A percentile compares a stretch with the other conserved stretches of the same genome.
phyloP scores from a whole-genome alignment of 2,888 invertebrate genomes.

The Periphyllus acericola region DNA sequence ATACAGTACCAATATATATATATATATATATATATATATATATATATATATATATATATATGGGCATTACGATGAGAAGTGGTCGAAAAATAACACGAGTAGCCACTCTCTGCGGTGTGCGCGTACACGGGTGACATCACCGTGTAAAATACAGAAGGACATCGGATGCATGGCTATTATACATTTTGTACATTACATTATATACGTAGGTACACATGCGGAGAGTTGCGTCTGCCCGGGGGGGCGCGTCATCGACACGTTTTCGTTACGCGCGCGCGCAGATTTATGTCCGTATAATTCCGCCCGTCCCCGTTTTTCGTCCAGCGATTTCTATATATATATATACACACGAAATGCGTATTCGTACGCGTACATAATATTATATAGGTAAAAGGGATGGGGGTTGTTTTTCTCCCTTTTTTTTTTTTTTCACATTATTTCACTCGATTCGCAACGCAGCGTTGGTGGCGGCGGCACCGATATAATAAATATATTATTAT shows the following conservation, averaged over 20 bases:
- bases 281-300: slow-evolving; percentile 32
- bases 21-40: too few relatives aligned
- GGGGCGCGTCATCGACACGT: slow-evolving; percentile 36
- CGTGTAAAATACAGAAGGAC: not conserved
- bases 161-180: not conserved
- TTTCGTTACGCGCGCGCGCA: not conserved
- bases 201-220: not conserved
- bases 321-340: not conserved
- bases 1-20: too few relatives aligned
- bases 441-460: slow-evolving; percentile 46
- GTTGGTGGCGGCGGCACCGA: slow-evolving; percentile 8
- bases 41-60: too few relatives aligned
- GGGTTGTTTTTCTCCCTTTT: slow-evolving; percentile 13
- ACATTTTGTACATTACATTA: not conserved
- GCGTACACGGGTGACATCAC: slow-evolving; percentile 13
- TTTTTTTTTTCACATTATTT: not conserved
- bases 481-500: too few relatives aligned
- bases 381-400: not conserved
- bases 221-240: not conserved
- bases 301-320: not conserved
- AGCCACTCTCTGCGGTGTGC: slow-evolving; percentile 5
- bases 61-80: not conserved
- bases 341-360: too few relatives aligned
- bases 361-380: not conserved
- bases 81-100: slow-evolving; percentile 34